These are phyloP conservation scores for Bombus ignitus DNA, from an alignment of 1,140 invertebrate species.

Conservation along the genomic window DNA sequence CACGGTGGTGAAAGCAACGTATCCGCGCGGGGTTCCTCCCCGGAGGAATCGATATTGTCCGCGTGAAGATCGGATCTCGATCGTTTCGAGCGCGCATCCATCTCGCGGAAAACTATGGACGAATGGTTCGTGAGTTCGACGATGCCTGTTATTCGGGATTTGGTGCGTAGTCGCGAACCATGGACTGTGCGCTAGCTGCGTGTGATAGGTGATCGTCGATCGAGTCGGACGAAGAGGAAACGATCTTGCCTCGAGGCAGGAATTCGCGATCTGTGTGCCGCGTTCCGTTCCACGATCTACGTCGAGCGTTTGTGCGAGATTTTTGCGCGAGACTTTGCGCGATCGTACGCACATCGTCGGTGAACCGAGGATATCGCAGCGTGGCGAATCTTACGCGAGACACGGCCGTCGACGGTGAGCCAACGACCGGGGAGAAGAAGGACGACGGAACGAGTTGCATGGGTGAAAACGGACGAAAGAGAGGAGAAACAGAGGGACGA, in stretches of 20 bases:
- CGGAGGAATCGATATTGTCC: slow-evolving; percentile 10
- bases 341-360: no score
- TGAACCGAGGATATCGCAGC: neutral
- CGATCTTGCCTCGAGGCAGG: neutral
- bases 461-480: neutral
- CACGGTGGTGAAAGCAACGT: neutral
- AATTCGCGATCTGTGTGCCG: neutral
- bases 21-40: slow-evolving; percentile 36
- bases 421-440: neutral
- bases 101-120: slow-evolving; percentile 48
- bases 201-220: slow-evolving; percentile 53
- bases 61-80: neutral
- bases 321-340: no score
- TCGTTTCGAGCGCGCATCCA: no score
- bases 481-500: slow-evolving; percentile 14
- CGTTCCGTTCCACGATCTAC: fast-evolving
- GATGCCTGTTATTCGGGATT: slow-evolving; percentile 48
- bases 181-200: slow-evolving; percentile 59
- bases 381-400: neutral
- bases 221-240: neutral
- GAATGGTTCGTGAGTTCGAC: slow-evolving; percentile 39
- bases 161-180: slow-evolving; percentile 56
- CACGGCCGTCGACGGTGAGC: fast-evolving
- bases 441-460: neutral
- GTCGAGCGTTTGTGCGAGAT: neutral